Base-by-base conservation (phyloP, 2,888 invertebrate species). In the Tachystola acroxantha region DNA sequence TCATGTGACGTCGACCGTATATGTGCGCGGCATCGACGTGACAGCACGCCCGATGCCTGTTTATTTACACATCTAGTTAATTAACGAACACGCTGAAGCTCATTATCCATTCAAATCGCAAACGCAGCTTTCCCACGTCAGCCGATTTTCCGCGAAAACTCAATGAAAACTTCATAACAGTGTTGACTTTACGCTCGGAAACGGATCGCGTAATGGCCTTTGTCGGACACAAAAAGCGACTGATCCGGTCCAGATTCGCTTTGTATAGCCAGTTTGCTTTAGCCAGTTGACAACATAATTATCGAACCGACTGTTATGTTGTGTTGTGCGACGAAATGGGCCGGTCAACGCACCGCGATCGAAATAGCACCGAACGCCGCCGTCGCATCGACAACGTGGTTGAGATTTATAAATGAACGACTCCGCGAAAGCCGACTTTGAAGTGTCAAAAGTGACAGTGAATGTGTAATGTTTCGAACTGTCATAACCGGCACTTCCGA, bases 41-140 rank as follows among this genome's bases (percentile, higher is more conserved):
- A 79, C 72, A 73, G 75, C 73, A 54, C 57, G 60, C 52, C 44
- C 50, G 53, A 52, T 52, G 48, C 45, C 67, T 73, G 68, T 77
- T 73, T 82, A 81, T 84, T 82, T 78, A 81, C 78, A 78, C 73
- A 77, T 74, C 66, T 70, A 75, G 72, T 75, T 75, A 81, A 80
- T 85, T 82, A 81, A 76, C 76, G 65, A 72, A 70, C 69, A 70
- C 70, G 64, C 66, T 53, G 57, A 47, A 58, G 64, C 76, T 79
- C 74, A 82, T 82, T 81, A 82, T 64, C 76, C 69, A 81, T 82
- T 81, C 80, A 81, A 82, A 79, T 76, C 71, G 72, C 74, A 76
- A 66, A 72, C 64, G 62, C 66, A 71, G 71, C 64, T 65, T 66
- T 74, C 64, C 70, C 71, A 73, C 76, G 74, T 77, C 75, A 75